Evolutionary conservation across 1,140 invertebrate species (phyloP), one percentile per base, ranked within the genome.

Genomic region (Drosophila punjabiensis): DNA sequence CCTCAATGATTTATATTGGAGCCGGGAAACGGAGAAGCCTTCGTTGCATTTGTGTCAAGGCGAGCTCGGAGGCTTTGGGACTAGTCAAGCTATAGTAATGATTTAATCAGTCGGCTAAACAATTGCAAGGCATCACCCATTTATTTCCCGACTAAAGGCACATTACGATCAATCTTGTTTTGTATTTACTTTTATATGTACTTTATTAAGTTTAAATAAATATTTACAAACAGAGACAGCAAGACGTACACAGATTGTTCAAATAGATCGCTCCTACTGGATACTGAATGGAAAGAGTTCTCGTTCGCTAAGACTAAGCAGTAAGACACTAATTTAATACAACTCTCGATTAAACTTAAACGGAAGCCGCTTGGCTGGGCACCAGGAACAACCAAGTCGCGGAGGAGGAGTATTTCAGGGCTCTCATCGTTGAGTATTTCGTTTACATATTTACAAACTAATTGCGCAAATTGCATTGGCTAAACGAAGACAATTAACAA

Each of bases 201-300:
- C 62, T 90, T 90, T 89, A 90, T 89, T 90, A 86, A 89, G 66
- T 64, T 90, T 90, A 90, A 90, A 90, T 90, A 90, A 90, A 90
- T 90, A 90, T 90, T 90, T 90, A 90, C 86, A 89, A 90, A 90
- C 82, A 82, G 52, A 53, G 74, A 79, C 56, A 89, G 78, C 75
- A 89, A 81, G 78, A 75, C 78, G 82, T 81, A 53, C 50, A 76
- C 50, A 79, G 80, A 74, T 80, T 50, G 45, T 59, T 67, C 65
- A 45, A 62, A 65, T 64, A 63, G 69, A 79, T 75, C 35, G 73
- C 62, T 65, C 61, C 53, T 35, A 71, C 56, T 71, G 67, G 73
- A 76, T 56, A 32, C 43, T 68, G 65, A 33, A 28, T 52, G 37
- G 68, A 77, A 56, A 48, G 76, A 68, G 64, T 76, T 67, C 52